Conservation (phyloP, 2,113 vertebrate genomes). For the Panurus biarmicus region DNA sequence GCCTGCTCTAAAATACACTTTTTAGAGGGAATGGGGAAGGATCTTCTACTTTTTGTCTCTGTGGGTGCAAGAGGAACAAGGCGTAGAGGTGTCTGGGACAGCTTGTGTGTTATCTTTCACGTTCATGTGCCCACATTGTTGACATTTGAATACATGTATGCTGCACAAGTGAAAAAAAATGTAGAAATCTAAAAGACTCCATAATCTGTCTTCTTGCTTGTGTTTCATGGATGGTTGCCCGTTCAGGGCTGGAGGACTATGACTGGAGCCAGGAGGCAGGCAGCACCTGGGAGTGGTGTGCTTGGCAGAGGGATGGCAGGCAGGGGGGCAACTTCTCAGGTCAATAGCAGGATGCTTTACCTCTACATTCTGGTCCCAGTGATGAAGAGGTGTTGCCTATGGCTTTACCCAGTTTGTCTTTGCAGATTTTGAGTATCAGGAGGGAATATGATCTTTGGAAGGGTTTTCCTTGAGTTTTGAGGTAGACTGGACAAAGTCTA, state of each 20-base stretch:
- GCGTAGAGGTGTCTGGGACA: neutral
- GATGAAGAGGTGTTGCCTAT: neutral
- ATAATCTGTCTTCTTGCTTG: neutral
- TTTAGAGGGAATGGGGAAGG: neutral
- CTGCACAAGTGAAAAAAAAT: neutral
- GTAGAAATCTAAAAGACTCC: neutral
- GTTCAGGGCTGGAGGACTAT: neutral
- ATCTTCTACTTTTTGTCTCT: neutral
- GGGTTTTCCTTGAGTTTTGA: neutral
- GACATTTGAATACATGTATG: neutral
- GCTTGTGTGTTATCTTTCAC: neutral
- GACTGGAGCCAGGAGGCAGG: neutral
- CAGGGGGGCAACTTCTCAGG: neutral
- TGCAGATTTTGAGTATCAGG: rapidly evolving
- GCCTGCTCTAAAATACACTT: neutral
- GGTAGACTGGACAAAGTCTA: neutral
- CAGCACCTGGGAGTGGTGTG: neutral
- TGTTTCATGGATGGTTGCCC: neutral
- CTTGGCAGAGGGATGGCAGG: neutral
- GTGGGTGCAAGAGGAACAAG: neutral
- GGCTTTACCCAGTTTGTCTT: neutral
- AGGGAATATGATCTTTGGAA: neutral
- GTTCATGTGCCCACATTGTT: neutral
- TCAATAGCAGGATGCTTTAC: neutral
- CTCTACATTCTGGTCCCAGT: neutral